Evolutionary conservation across 2,113 vertebrate species (phyloP).

Genomic region (Forbesichthys agassizii): DNA sequence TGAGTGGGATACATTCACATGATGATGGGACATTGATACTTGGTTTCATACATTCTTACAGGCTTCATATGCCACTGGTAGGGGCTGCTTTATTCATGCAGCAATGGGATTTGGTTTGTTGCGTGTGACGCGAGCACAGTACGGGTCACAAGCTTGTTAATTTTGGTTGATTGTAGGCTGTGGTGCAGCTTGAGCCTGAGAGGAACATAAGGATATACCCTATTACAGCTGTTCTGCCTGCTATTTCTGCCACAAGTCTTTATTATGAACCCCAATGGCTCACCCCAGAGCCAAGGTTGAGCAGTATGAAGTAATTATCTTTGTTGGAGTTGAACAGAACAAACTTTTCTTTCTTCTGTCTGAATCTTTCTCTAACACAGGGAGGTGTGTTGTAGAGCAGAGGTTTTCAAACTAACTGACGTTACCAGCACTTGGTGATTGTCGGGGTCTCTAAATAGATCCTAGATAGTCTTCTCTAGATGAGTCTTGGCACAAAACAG

Average conservation of each 20-base stretch:
- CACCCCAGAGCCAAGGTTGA: not conserved
- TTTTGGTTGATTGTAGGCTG: not conserved
- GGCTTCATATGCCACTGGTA: too few species aligned
- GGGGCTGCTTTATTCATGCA: too few species aligned
- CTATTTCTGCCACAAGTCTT: not conserved
- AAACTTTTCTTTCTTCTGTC: not conserved
- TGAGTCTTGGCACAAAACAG: too few species aligned
- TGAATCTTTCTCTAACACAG: conserved; percentile 13
- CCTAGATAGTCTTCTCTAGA: too few species aligned
- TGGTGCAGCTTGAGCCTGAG: not conserved
- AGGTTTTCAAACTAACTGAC: too few species aligned
- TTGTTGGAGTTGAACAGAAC: not conserved
- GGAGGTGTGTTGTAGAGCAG: conserved; percentile 29
- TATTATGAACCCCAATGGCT: not conserved
- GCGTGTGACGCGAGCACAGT: too few species aligned
- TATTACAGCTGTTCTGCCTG: not conserved
- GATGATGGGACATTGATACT: too few species aligned
- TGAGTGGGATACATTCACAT: not conserved
- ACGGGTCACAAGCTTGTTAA: too few species aligned
- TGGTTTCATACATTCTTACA: too few species aligned
- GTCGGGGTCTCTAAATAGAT: too few species aligned
- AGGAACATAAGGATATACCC: not conserved
- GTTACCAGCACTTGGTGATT: too few species aligned
- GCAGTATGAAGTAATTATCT: not conserved
- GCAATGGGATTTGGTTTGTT: too few species aligned